Evolutionary conservation across 92 coral and sea anemone genomes (phyloP).

Genomic region (Galaxea fascicularis): DNA sequence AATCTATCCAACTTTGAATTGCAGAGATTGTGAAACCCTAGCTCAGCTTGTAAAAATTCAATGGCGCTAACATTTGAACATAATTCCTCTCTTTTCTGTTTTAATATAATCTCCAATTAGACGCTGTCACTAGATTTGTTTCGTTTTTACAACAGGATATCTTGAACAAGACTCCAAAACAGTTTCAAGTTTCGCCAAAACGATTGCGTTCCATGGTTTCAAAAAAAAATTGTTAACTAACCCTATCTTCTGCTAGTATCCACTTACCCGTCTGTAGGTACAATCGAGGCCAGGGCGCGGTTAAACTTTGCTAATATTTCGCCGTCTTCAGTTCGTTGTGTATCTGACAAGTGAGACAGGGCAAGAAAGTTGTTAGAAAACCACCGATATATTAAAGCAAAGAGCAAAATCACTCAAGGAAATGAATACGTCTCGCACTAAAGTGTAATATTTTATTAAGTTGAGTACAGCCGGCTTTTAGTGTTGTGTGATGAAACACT

Average conservation of each 20-base stretch:
- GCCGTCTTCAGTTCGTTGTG: conserved; percentile 76
- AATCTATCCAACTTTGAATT: not conserved
- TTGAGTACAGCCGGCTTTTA: too few relatives aligned
- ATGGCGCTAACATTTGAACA: too few relatives aligned
- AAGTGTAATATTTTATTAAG: too few relatives aligned
- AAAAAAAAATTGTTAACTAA: not conserved
- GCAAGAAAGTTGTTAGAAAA: not conserved
- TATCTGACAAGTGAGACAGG: conserved; percentile 23
- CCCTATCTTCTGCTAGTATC: not conserved
- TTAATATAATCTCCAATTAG: too few relatives aligned
- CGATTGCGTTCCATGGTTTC: too few relatives aligned
- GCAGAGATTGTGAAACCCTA: too few relatives aligned
- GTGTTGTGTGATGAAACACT: too few relatives aligned
- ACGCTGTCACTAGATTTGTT: too few relatives aligned
- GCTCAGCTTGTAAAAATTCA: too few relatives aligned
- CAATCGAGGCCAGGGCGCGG: conserved; percentile 86
- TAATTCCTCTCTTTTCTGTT: too few relatives aligned
- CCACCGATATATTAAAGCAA: not conserved
- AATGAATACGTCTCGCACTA: not conserved
- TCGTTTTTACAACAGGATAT: too few relatives aligned
- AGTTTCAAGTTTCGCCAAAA: not conserved
- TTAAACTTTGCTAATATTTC: conserved; percentile 88
- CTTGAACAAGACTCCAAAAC: not conserved
- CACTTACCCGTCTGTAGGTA: conserved; percentile 74
- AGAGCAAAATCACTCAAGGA: not conserved